These are phyloP conservation scores for Metopolophium dirhodum DNA, from an alignment of 1,140 invertebrate species.

Conservation along the genomic window DNA sequence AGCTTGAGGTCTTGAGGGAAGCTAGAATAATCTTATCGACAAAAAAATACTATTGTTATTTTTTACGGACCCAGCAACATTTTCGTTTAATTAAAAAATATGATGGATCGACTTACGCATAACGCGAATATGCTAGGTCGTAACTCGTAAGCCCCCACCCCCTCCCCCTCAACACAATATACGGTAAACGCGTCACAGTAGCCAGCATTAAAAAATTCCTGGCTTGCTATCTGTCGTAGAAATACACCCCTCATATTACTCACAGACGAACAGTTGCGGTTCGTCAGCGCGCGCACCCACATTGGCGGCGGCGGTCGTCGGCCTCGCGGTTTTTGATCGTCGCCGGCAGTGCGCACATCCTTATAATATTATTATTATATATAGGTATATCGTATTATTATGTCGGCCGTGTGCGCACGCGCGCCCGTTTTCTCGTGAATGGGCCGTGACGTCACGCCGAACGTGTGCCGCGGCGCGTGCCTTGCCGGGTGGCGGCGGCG, in stretches of 20 bases:
- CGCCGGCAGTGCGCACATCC: neutral
- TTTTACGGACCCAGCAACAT: no score
- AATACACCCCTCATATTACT: neutral
- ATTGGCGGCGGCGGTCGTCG: neutral
- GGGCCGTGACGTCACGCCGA: constrained; percentile 24
- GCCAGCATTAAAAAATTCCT: neutral
- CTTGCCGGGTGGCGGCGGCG: neutral
- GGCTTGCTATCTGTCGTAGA: neutral
- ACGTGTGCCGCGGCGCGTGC: constrained; percentile 18
- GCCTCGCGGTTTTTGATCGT: neutral
- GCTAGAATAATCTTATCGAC: no score
- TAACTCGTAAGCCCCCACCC: no score
- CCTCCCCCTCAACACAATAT: no score
- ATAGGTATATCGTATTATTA: neutral
- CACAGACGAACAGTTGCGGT: neutral
- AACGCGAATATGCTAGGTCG: neutral
- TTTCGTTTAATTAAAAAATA: neutral
- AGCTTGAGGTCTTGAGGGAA: no score
- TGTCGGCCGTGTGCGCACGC: constrained; percentile 21
- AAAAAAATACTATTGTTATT: no score
- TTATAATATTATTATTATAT: neutral
- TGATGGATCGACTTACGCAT: neutral
- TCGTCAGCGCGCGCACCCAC: neutral
- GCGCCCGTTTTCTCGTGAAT: constrained; percentile 12
- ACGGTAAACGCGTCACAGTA: no score